Base-by-base conservation (phyloP, 2,888 invertebrate genomes). In the Campoplex nolae region DNA sequence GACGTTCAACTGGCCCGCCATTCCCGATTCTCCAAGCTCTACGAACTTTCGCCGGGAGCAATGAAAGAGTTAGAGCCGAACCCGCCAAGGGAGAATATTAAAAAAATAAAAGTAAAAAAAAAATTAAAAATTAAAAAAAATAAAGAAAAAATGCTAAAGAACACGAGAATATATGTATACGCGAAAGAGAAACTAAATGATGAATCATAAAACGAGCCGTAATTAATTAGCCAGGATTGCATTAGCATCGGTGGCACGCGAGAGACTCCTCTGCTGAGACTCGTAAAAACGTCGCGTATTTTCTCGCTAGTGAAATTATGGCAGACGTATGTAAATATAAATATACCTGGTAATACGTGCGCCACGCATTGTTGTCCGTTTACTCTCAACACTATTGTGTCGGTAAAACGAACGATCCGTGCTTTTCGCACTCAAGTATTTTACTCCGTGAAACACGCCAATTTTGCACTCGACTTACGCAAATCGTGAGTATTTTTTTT, bases 261-360 rank as follows among this genome's bases (percentile, higher is more conserved):
- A 92, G 91, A 92, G 23, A 23, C 23, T 23, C 91, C 91, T 92
- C 92, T 91, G 90, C 86, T 89, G 88, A 91, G 92, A 90, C 90
- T 91, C 92, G 90, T 93, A 92, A 93, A 93, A 92, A 91, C 90
- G 92, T 91, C 92, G 89, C 91, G 92, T 92, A 91, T 91, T 91
- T 92, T 90, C 89, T 91, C 91, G 88, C 90, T 87, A 88, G 87
- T 84, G 86, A 81, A 88, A 84, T 75, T 79, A 45, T 35, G 67
- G n/a, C n/a, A 65, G 35, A 23, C 16, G n/a, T 73, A 16, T 18
- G 58, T 13, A 11, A 42, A 67, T 18, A 38, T 16, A 74, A 6
- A 6, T 58, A 67, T 11, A 23, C 62, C 48, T 8, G 35, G 42
- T 78, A 75, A 76, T 88, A 89, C 78, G 78, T 67, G 85, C 88